These are phyloP conservation scores for Hyaena hyaena DNA, from an alignment of 2,113 vertebrate species.

Conservation along the genomic window DNA sequence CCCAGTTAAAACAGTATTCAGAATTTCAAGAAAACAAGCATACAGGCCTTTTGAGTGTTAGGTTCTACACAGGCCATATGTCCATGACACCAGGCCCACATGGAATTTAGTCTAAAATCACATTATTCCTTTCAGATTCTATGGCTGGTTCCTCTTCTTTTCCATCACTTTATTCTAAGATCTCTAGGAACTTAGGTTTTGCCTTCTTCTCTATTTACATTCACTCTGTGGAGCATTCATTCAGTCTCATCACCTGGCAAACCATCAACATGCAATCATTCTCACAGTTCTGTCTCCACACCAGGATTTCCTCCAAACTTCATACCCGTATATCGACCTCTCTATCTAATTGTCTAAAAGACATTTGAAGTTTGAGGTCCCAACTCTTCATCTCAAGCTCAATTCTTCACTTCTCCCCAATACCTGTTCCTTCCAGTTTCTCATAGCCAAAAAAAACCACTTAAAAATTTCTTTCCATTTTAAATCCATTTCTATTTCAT, in stretches of 20 bases:
- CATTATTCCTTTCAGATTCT: background rate
- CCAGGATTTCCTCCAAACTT: background rate
- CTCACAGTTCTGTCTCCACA: background rate
- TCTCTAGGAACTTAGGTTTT: background rate
- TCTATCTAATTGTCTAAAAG: background rate
- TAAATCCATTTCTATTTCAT: background rate
- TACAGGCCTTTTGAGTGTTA: background rate
- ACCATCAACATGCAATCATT: background rate
- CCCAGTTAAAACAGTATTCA: background rate
- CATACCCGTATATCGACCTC: background rate
- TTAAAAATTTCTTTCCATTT: background rate
- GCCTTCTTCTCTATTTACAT: background rate
- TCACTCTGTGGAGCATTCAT: accelerated
- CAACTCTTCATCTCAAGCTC: background rate
- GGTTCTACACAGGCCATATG: accelerated
- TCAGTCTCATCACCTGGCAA: background rate
- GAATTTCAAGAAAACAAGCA: background rate
- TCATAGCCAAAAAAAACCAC: background rate
- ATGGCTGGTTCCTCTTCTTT: background rate
- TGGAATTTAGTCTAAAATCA: background rate
- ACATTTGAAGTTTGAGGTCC: background rate
- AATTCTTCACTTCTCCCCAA: background rate
- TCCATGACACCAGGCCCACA: no score
- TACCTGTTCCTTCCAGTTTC: background rate
- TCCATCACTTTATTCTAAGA: no score